Percentiles rank a stretch among this genome's conserved stretches.
Evolutionary conservation across 2,113 vertebrate genomes (phyloP).

Genomic region (Rynchops niger): DNA sequence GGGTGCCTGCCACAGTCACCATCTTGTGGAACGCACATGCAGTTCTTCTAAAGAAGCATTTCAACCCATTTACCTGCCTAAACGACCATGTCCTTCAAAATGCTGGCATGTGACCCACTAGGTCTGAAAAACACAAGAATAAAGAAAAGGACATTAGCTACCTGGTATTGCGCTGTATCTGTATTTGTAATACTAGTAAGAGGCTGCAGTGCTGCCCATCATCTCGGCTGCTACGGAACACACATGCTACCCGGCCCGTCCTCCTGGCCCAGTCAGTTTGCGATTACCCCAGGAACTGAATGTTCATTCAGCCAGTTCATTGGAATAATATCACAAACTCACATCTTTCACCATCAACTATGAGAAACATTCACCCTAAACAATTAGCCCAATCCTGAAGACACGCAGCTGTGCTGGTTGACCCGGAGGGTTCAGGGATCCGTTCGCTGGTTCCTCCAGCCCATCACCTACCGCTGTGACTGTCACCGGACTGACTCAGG

Average conservation of each 20-base stretch:
- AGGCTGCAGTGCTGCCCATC: accelerated
- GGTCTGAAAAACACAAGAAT: neutral
- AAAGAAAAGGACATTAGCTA: no score
- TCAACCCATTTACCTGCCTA: no score
- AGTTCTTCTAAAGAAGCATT: neutral
- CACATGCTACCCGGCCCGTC: accelerated
- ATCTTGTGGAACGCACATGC: accelerated
- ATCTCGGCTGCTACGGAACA: no score
- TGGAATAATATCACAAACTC: accelerated
- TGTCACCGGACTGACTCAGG: accelerated
- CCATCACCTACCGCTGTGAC: accelerated
- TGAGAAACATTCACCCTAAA: accelerated
- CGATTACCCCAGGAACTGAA: no score
- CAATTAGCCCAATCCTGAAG: accelerated
- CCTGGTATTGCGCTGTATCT: accelerated
- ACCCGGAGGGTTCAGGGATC: accelerated
- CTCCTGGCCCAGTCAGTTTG: accelerated
- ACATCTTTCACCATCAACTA: accelerated
- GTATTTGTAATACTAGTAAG: no score
- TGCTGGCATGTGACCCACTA: neutral
- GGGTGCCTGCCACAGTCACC: neutral
- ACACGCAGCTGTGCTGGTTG: accelerated
- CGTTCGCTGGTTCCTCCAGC: accelerated
- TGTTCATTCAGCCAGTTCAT: accelerated
- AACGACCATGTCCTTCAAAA: neutral